These are phyloP conservation scores for Pseudopipra pipra DNA, from an alignment of 2,113 vertebrate species.

Conservation along the genomic window DNA sequence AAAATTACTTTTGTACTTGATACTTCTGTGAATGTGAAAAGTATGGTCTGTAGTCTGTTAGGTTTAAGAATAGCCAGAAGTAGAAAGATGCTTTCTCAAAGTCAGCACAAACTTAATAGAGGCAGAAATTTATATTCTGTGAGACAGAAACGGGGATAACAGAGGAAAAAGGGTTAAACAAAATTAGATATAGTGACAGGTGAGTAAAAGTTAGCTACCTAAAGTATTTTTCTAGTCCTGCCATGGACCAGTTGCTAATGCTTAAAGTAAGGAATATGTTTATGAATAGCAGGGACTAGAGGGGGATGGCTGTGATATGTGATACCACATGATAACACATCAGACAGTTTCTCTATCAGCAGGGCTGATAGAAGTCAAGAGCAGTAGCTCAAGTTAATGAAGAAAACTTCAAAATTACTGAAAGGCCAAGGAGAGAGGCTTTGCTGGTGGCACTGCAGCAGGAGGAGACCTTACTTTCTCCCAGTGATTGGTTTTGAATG, in stretches of 20 bases:
- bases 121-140: neutral
- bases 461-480: neutral
- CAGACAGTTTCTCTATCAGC: neutral
- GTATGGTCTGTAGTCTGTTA: neutral
- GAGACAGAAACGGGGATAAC: neutral
- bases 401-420: neutral
- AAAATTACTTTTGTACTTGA: conserved; percentile 8
- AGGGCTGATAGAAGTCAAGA: neutral
- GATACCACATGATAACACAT: neutral
- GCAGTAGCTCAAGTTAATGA: conserved; percentile 16
- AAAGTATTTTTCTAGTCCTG: neutral
- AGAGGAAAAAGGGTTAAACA: neutral
- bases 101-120: neutral
- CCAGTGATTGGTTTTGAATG: neutral
- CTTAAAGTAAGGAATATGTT: neutral
- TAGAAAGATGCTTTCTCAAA: neutral
- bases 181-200: neutral
- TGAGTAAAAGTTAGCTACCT: neutral
- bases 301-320: neutral
- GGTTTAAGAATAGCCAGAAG: neutral
- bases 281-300: neutral
- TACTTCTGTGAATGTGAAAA: neutral
- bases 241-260: neutral
- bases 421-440: neutral
- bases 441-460: neutral